Evolutionary conservation across 1,140 invertebrate species (phyloP).

Genomic region (Scaptodrosophila lebanonensis): DNA sequence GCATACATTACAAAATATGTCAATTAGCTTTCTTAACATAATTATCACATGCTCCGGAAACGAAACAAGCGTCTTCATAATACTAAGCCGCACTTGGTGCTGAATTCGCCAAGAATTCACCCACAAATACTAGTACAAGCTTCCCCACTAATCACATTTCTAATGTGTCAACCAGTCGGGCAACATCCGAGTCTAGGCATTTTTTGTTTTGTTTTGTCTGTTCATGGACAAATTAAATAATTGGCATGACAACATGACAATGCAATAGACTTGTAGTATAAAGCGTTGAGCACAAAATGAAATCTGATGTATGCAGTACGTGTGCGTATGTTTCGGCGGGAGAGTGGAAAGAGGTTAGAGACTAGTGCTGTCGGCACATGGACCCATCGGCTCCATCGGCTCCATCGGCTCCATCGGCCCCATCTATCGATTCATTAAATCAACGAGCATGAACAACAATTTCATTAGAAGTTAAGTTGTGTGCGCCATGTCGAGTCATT

Average conservation of each 20-base stretch:
- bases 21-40: no score
- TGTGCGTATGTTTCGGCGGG: no score
- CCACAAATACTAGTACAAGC: conserved; percentile 11
- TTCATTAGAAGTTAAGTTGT: conserved; percentile 62
- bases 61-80: no score
- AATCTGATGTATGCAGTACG: conserved; percentile 3
- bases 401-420: no score
- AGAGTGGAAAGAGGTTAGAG: no score
- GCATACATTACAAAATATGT: no score
- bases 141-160: conserved; percentile 47
- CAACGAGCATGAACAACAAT: conserved; percentile 47
- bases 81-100: no score
- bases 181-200: no score
- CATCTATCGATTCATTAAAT: conserved; percentile 20
- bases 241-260: conserved; percentile 63
- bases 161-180: conserved; percentile 6
- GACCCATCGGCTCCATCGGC: no score
- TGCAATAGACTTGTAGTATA: conserved; percentile 40
- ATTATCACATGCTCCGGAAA: no score
- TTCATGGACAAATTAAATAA: conserved; percentile 66
- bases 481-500: conserved; percentile 20
- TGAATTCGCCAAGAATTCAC: background rate
- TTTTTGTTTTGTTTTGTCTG: conserved; percentile 15
- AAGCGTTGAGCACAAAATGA: background rate
- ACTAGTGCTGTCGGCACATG: no score